Evolutionary conservation across 2,888 invertebrate genomes (phyloP), one percentile per base, ranked within the genome.

Genomic region (Gnatocerus cornutus): DNA sequence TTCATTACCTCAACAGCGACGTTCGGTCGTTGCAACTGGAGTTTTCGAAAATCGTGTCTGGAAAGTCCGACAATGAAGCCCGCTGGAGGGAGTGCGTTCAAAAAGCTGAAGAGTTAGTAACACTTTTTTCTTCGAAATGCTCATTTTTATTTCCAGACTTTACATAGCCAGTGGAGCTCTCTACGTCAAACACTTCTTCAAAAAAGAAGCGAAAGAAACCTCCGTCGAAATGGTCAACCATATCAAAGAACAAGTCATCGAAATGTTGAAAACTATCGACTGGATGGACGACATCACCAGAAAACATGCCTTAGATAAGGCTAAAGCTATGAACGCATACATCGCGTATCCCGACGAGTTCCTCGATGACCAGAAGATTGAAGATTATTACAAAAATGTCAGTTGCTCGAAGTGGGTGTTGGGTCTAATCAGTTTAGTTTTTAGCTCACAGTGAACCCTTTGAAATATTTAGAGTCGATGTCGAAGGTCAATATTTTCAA

Each of bases 261-360:
- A 92, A 74, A 93, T 95, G n/a, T 82, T 95, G 62, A 85, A 87
- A 3, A 87, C 90, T 64, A 90, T 95, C 8, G 91, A 91, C 46
- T 97, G 97, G 97, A 96, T 97, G 96, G 96, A 96, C 79, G 89
- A 89, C 0, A 84, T 86, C 71, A 96, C 96, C 0, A 90, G 91
- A 43, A 81, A 85, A 71, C 89, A 89, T 56, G 94, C 94, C 0
- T 82, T 93, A 62, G 89, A 90, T 67, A 95, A 95, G 81, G 90
- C 93, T 0, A 88, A 89, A 61, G 87, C 90, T 0, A 95, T 96
- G 91, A 87, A 90, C 1, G 90, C 93, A 0, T 93, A 95, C 81
- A 95, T 96, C 79, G 96, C 94, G 0, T 96, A 95, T 83, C 96
- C 96, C 0, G 91, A 91, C 74, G 96, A 95, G 83, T 89, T 96